Conservation (phyloP, 2,888 invertebrate genomes). For the Atherix ibis region DNA sequence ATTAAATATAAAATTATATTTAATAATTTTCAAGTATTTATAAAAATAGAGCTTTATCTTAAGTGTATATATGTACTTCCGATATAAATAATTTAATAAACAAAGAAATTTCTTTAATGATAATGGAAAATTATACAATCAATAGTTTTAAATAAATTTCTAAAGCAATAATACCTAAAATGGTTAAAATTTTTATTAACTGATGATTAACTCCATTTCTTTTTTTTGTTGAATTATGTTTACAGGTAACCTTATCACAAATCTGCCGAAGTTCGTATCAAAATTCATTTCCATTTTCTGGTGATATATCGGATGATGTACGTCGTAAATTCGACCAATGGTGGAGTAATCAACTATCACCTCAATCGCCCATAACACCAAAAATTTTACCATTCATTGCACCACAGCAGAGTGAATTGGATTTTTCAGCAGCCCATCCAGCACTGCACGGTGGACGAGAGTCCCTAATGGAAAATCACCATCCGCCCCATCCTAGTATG, state of each 20-base stretch:
- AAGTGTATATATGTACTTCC: no score
- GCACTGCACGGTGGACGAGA: conserved; percentile 22
- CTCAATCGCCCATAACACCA: conserved; percentile 37
- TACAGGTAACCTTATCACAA: conserved; percentile 63
- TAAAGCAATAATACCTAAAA: no score
- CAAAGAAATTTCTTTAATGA: no score
- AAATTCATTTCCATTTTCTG: conserved; percentile 46
- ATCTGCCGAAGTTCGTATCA: conserved; percentile 64
- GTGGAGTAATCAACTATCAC: conserved; percentile 64
- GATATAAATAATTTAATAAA: no score
- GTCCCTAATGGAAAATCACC: conserved; percentile 18
- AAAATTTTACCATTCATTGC: conserved; percentile 35
- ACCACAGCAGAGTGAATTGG: conserved; percentile 25
- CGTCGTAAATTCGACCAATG: conserved; percentile 82
- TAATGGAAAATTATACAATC: no score
- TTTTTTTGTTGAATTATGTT: no score
- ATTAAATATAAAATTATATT: no score
- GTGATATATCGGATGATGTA: conserved; percentile 68
- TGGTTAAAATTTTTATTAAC: no score
- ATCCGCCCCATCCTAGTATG: conserved; percentile 20
- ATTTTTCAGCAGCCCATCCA: conserved; percentile 23
- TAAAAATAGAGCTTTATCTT: no score
- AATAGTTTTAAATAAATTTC: no score
- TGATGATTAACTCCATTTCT: no score
- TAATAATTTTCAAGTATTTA: no score